These are phyloP conservation scores for Cirrhinus mrigala DNA, from an alignment of 2,797 vertebrate genomes.

Conservation along the genomic window DNA sequence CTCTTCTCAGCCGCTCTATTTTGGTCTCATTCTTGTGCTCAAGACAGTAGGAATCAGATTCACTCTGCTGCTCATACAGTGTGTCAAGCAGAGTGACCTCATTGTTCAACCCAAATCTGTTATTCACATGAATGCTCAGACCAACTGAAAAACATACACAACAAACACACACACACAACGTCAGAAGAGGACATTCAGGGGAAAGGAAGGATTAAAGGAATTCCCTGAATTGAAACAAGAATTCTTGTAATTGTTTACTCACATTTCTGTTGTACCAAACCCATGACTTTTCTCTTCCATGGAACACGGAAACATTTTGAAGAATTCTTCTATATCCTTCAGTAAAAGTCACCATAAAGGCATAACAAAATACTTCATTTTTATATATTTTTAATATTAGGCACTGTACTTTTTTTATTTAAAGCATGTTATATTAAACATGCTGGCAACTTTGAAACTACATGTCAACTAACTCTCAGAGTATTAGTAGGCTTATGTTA, in stretches of 20 bases:
- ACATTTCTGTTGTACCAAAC: not conserved
- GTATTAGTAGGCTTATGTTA: too few relatives aligned
- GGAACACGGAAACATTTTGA: not conserved
- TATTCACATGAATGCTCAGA: conserved; percentile 24
- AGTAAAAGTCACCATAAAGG: too few relatives aligned
- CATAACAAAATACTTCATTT: too few relatives aligned
- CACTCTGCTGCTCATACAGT: not conserved
- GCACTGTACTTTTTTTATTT: too few relatives aligned
- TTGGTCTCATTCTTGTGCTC: not conserved
- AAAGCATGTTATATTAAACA: too few relatives aligned
- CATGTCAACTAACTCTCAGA: too few relatives aligned
- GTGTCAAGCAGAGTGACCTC: conserved; percentile 61
- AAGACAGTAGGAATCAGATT: conserved; percentile 20
- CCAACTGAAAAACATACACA: not conserved
- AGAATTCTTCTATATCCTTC: too few relatives aligned
- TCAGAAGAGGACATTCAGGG: not conserved
- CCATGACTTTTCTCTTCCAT: not conserved
- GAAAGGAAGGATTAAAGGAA: not conserved
- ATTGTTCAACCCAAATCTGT: conserved; percentile 51
- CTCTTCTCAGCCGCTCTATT: not conserved
- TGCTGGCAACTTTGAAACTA: too few relatives aligned
- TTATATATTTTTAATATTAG: too few relatives aligned
- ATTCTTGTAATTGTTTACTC: not conserved
- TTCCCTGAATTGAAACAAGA: not conserved
- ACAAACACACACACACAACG: not conserved